A percentile compares a stretch with the other conserved stretches of the same genome.
These are phyloP conservation scores for Coreius guichenoti DNA, from an alignment of 2,797 vertebrate species.

Conservation along the genomic window DNA sequence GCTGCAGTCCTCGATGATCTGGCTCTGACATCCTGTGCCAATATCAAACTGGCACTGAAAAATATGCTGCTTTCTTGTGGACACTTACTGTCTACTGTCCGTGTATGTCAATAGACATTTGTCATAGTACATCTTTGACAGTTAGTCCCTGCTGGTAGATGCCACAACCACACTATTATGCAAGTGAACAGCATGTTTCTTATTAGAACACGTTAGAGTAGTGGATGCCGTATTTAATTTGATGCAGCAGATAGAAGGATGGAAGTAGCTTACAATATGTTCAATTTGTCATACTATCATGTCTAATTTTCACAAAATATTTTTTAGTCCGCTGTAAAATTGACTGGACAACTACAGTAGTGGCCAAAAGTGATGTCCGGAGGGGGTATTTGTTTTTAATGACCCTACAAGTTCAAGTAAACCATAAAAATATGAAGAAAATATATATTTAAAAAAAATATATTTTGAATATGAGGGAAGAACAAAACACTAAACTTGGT, in stretches of 20 bases:
- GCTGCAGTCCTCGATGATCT: neutral
- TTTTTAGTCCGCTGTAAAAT: too few relatives aligned
- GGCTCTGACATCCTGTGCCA: constrained; percentile 1
- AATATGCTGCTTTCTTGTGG: neutral
- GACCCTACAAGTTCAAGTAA: too few relatives aligned
- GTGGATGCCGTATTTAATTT: neutral
- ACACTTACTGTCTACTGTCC: neutral
- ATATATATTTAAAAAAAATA: too few relatives aligned
- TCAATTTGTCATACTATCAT: neutral
- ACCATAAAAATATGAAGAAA: too few relatives aligned
- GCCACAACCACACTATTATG: neutral
- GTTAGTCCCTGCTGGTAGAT: neutral
- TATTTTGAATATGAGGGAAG: too few relatives aligned
- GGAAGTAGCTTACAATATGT: neutral
- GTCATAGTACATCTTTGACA: neutral
- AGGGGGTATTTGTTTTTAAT: too few relatives aligned
- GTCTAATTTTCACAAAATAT: neutral
- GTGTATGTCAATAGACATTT: neutral
- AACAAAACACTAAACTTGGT: too few relatives aligned
- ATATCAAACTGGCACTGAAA: neutral
- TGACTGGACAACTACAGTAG: too few relatives aligned
- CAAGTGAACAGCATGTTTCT: neutral
- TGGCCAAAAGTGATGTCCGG: too few relatives aligned
- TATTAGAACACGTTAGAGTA: neutral
- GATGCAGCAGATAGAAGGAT: too few relatives aligned